Evolutionary conservation across 2,797 vertebrate genomes (phyloP).

Genomic region (Sebastes minor): DNA sequence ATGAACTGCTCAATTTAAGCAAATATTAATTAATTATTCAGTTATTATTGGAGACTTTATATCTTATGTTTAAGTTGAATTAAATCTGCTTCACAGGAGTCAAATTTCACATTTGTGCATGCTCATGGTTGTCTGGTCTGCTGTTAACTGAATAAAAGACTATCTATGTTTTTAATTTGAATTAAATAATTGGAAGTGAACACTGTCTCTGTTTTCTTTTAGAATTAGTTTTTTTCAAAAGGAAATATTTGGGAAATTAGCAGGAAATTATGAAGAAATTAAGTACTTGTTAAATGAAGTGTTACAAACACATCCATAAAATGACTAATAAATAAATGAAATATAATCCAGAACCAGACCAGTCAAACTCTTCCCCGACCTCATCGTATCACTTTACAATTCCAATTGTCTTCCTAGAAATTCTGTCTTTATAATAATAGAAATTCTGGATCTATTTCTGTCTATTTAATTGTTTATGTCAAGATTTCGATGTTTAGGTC

Average conservation of each 20-base stretch:
- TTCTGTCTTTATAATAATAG: background rate
- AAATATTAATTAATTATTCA: background rate
- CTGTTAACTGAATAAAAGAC: background rate
- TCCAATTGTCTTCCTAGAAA: background rate
- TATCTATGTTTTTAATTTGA: background rate
- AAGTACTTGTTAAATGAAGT: background rate
- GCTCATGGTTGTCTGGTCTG: background rate
- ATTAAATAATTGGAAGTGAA: background rate
- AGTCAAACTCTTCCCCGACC: too few species aligned
- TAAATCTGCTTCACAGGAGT: background rate
- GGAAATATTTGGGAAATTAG: background rate
- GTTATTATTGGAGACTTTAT: background rate
- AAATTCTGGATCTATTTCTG: background rate
- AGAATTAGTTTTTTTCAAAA: background rate
- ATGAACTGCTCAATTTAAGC: background rate
- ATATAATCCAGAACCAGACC: background rate
- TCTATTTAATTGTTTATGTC: too few species aligned
- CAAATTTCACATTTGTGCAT: background rate
- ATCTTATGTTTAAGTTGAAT: background rate
- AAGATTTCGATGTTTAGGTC: background rate
- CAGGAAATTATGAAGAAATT: background rate
- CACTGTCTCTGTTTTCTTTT: background rate
- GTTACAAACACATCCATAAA: background rate
- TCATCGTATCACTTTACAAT: background rate
- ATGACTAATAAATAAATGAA: background rate